Percentiles rank a stretch among this genome's conserved stretches.
Evolutionary conservation across 2,113 vertebrate species (phyloP).

Genomic region (Manacus vitellinus): DNA sequence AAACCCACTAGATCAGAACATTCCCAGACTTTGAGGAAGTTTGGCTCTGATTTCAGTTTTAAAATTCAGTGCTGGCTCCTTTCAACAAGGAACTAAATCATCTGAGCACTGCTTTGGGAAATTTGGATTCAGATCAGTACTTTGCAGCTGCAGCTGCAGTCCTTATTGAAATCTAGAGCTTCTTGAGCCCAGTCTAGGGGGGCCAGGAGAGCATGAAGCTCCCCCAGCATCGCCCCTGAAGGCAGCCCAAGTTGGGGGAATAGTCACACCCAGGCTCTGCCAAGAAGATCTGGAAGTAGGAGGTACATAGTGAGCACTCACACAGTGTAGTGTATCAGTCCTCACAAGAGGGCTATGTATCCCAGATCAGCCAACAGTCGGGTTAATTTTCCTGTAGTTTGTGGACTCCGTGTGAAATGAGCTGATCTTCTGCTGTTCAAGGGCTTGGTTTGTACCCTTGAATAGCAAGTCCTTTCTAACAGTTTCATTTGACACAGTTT

Average conservation of each 20-base stretch:
- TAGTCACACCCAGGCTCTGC: neutral
- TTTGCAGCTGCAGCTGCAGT: slow-evolving; percentile 36
- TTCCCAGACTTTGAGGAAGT: slow-evolving; percentile 70
- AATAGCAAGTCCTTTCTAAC: neutral
- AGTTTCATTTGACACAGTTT: neutral
- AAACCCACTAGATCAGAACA: slow-evolving; percentile 64
- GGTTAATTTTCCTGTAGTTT: neutral
- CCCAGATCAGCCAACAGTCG: neutral
- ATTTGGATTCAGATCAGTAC: slow-evolving; percentile 51
- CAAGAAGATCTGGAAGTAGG: neutral
- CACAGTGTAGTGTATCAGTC: neutral
- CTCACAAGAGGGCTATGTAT: neutral
- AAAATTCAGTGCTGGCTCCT: slow-evolving; percentile 48
- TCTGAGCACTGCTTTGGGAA: slow-evolving; percentile 43
- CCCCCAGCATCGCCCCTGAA: fast-evolving
- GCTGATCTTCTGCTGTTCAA: neutral
- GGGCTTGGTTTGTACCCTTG: neutral
- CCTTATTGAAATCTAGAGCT: neutral
- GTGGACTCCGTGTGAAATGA: neutral
- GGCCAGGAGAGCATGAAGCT: neutral
- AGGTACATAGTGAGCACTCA: neutral
- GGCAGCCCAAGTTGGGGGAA: neutral
- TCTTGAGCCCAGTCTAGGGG: neutral
- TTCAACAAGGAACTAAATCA: slow-evolving; percentile 58
- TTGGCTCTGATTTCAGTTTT: slow-evolving; percentile 60